Percentiles rank a stretch among this genome's conserved stretches.
phyloP scores from a whole-genome alignment of 2,113 vertebrate species.

The Neoarius graeffei region DNA sequence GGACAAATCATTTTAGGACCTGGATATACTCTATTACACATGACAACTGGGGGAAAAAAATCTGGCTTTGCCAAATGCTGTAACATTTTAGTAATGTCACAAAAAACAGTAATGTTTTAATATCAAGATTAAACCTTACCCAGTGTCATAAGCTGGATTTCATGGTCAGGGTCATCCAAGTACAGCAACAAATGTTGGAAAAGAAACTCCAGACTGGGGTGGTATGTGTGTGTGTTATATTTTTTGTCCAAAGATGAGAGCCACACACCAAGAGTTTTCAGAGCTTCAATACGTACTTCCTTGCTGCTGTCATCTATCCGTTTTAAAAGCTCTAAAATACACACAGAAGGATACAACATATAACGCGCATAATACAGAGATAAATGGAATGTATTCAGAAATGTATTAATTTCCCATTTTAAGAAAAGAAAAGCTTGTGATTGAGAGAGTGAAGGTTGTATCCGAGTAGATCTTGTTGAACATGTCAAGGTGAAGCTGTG shows the following conservation, averaged over 20 bases:
- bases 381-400: background rate
- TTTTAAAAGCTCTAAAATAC: conserved; percentile 83
- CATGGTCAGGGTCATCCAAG: conserved; percentile 83
- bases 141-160: conserved; percentile 77
- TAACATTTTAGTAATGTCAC: background rate
- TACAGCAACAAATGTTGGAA: conserved; percentile 87
- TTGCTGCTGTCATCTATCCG: conserved; percentile 85
- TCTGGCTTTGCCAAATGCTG: background rate
- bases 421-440: background rate
- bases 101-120: background rate
- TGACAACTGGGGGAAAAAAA: background rate
- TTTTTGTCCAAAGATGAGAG: conserved; percentile 72
- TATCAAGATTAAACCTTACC: no score
- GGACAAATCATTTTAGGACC: background rate
- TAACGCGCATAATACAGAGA: background rate
- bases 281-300: conserved; percentile 79
- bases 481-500: background rate
- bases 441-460: background rate
- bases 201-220: conserved; percentile 78
- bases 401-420: background rate
- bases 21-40: background rate
- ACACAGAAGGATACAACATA: background rate
- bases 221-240: conserved; percentile 64
- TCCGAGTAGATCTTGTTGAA: background rate
- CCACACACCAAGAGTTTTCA: conserved; percentile 78